Base-by-base conservation (phyloP, 2,888 invertebrate species). In the Lampropteryx suffumata region DNA sequence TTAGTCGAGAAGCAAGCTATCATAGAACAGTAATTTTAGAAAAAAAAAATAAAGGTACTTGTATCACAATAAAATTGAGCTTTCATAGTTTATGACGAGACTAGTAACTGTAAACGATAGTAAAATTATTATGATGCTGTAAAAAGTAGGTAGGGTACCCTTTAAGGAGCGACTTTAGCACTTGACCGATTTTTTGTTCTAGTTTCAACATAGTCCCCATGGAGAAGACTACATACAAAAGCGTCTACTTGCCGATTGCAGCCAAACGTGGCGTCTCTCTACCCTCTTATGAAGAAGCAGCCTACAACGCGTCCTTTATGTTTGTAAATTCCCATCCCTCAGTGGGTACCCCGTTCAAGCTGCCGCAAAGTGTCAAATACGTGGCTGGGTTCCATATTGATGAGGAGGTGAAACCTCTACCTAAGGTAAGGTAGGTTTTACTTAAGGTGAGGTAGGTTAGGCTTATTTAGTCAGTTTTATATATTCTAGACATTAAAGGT, bases 301-400 rank as follows among this genome's bases (percentile, higher is more conserved):
- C 68, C 0, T 76, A 76, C 52, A 78, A 75, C 9, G 79, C 53
- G 1, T 79, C 78, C 0, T 30, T 79, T 4, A 57, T 79, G 52
- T 60, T 83, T 0, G 29, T 74, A 0, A 82, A 80, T 44, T 76
- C 82, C 0, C 80, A 84, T 42, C 75, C 75, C 0, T 73, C 81
- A 0, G 43, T 75, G 2, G 79, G 82, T 1, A 62, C 64, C 1
- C 57, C 82, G 0, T 64, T 59, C 10, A 68, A 63, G 10, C 44
- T 83, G 1, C 79, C 83, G 0, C 79, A 74, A 33, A 84, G 75
- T 36, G 76, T 71, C 1, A 79, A 76, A 42, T 77, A 75, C 28
- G 58, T 86, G 11, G 84, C 68, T 36, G 85, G 85, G 1, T 85
- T 80, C 26, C 84, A 86, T 49, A 77, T 85, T 2, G 69, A 79